phyloP scores from a whole-genome alignment of 2,113 vertebrate genomes.

The Synodontis membranacea region DNA sequence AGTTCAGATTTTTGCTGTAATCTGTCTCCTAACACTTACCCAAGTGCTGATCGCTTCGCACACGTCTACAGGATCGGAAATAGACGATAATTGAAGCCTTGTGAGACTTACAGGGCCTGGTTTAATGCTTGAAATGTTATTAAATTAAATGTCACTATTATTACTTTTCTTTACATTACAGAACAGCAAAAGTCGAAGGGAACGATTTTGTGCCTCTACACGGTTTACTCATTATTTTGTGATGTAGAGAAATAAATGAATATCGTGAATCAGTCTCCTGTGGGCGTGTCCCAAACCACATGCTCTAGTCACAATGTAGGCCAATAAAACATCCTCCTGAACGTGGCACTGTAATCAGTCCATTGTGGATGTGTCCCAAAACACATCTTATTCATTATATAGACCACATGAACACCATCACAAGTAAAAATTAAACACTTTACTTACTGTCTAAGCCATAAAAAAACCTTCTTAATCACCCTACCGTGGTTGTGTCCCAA shows the following conservation, averaged over 20 bases:
- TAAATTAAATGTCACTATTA: too few relatives aligned
- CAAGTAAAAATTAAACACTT: not conserved
- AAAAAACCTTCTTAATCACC: not conserved
- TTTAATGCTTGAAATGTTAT: not conserved
- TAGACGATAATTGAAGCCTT: not conserved
- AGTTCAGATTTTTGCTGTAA: not conserved
- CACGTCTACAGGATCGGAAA: not conserved
- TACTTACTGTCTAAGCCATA: not conserved
- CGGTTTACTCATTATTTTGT: not conserved
- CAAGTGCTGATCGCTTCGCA: not conserved
- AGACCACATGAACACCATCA: not conserved
- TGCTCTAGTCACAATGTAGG: not conserved
- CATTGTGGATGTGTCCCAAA: not conserved
- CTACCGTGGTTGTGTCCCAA: not conserved
- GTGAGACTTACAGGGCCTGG: not conserved
- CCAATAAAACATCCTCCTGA: not conserved
- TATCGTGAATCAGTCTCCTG: not conserved
- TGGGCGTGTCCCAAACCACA: not conserved
- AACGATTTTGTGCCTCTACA: not conserved
- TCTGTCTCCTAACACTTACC: slow-evolving; percentile 17
- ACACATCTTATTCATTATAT: not conserved
- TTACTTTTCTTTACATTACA: not conserved
- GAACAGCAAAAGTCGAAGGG: not conserved
- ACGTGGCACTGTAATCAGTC: not conserved
- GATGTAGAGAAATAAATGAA: not conserved